Conservation (phyloP, 2,797 vertebrate genomes). For the Eulemur rubriventer region DNA sequence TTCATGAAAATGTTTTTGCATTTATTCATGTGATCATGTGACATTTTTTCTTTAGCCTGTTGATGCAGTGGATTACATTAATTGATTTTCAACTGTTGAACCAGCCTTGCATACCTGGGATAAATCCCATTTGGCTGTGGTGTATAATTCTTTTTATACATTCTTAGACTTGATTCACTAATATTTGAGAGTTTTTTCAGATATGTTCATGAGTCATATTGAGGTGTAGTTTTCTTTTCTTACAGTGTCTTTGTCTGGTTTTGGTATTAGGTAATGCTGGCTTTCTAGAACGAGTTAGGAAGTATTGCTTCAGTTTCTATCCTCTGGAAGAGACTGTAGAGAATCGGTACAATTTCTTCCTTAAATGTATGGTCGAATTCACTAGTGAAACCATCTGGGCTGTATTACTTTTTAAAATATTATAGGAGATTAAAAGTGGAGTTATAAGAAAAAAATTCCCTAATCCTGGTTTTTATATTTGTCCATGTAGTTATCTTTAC, state of each 20-base stretch:
- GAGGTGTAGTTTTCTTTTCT: neutral
- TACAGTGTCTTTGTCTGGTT: neutral
- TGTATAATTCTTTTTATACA: neutral
- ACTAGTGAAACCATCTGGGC: neutral
- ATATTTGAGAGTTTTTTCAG: neutral
- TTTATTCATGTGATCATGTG: neutral
- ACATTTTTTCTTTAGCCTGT: neutral
- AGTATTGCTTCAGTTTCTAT: neutral
- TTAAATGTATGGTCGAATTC: neutral
- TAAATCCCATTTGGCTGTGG: neutral
- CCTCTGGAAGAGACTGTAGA: neutral
- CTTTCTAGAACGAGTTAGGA: neutral
- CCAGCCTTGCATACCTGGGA: neutral
- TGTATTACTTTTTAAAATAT: neutral
- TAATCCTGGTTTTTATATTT: neutral
- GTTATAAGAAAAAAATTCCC: neutral
- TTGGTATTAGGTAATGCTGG: neutral
- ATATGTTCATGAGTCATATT: neutral
- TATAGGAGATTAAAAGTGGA: neutral
- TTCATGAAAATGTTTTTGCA: neutral
- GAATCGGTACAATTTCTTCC: neutral
- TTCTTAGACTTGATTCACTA: neutral
- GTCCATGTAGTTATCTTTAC: neutral
- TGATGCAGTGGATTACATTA: neutral
- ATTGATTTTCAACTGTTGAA: neutral